Base-by-base conservation (phyloP, 2,797 vertebrate genomes). In the Hippopotamyrus pictus region DNA sequence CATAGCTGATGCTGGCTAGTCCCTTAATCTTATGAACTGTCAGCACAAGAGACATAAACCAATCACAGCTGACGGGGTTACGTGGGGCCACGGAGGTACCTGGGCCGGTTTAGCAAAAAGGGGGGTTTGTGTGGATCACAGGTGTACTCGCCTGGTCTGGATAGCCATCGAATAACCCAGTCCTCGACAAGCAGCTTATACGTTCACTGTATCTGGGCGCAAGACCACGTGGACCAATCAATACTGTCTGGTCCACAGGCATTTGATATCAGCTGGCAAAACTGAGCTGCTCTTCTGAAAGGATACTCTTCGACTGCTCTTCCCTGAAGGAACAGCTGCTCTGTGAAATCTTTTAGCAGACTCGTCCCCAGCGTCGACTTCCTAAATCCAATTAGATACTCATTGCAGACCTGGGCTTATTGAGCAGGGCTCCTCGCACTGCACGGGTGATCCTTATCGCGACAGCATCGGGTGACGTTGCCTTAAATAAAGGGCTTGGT, bases 331-430 rank as follows among this genome's bases (percentile, higher is more conserved):
- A 90, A 92, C 90, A 88, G 92, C 54, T 91, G 69, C 2, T 6
- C 91, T 92, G 92, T 90, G 90, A 7, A 44, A 89, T 90, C 91
- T 92, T 94, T 96, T 95, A 96, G 95, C 95, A 95, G 94, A 92
- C 93, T 94, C 1, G 12, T 94, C 90, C 90, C 90, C 62, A 53
- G 44, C 91, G 69, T 84, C 92, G 90, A 90, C 41, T 91, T 95
- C 92, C 92, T 90, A 88, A 94, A 88, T 91, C 92, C 93, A 92
- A 94, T 94, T 95, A 93, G 92, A 95, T 93, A 93, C 86, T 93
- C 94, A 95, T 95, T 17, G 29, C 93, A 90, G 88, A 48, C 14
- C n/a, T 91, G 91, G 91, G 90, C 91, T 92, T 95, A 96, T 96
- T 96, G 95, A 96, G 96, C 95, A 94, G 89, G 62, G 93, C 93